A percentile compares a stretch with the other conserved stretches of the same genome.
phyloP scores from a whole-genome alignment of 2,888 invertebrate species.

The Nemurella pictetii region DNA sequence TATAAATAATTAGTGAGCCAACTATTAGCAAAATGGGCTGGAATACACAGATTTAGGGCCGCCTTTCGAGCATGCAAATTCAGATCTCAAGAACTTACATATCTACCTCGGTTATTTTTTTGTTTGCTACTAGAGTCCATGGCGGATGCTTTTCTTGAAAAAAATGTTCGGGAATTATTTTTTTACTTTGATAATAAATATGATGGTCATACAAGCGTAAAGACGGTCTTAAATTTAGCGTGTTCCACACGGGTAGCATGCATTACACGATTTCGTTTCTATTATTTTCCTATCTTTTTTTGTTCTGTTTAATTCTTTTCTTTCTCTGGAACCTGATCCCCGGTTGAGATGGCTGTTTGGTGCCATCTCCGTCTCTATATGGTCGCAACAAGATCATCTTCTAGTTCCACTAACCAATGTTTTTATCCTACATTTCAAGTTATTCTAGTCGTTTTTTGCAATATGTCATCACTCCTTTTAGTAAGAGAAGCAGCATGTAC shows the following conservation, averaged over 20 bases:
- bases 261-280: not conserved
- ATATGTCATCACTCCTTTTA: constrained; percentile 14
- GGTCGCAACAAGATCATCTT: constrained; percentile 10
- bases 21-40: not conserved
- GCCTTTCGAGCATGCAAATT: not conserved
- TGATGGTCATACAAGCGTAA: not conserved
- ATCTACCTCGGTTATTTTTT: not conserved
- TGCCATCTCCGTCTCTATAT: constrained; percentile 9
- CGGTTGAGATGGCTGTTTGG: not conserved
- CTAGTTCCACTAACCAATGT: constrained; percentile 1
- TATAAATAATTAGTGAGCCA: not conserved
- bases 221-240: not conserved
- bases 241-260: not conserved
- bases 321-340: not conserved
- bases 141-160: not conserved
- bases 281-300: not conserved
- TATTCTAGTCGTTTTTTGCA: constrained; percentile 14
- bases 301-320: not conserved
- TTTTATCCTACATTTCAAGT: not conserved
- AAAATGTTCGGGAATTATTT: not conserved
- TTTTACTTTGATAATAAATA: not conserved
- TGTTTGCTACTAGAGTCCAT: not conserved
- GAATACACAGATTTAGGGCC: not conserved
- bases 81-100: not conserved
- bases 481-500: not conserved